Evolutionary conservation across 2,888 invertebrate species (phyloP).

Genomic region (Agapostemon virescens): DNA sequence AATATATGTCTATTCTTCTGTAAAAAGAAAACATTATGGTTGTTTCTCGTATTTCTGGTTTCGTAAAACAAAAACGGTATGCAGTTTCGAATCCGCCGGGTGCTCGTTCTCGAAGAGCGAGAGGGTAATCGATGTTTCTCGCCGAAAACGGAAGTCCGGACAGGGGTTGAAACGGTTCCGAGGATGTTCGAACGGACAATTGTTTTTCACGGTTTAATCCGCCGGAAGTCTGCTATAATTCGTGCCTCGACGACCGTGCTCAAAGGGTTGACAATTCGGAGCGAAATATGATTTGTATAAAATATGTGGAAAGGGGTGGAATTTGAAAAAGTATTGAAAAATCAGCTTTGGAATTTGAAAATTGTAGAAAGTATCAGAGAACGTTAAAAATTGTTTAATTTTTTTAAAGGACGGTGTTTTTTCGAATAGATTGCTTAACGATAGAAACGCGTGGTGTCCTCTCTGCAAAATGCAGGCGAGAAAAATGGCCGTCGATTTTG

Average conservation of each 20-base stretch:
- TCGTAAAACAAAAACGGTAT: too few species aligned
- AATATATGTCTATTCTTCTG: background rate
- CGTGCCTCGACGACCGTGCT: too few species aligned
- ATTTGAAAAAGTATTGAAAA: too few species aligned
- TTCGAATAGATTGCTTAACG: too few species aligned
- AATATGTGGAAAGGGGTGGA: background rate
- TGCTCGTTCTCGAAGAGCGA: background rate
- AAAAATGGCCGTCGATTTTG: background rate
- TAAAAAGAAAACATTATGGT: background rate
- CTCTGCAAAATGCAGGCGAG: background rate
- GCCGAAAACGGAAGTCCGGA: too few species aligned
- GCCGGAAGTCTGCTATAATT: too few species aligned
- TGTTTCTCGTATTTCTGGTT: background rate
- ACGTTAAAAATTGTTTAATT: background rate
- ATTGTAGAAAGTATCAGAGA: background rate
- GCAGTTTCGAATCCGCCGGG: background rate
- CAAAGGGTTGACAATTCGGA: too few species aligned
- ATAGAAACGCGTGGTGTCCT: background rate
- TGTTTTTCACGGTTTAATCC: background rate
- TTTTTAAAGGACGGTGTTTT: too few species aligned
- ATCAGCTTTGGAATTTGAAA: background rate
- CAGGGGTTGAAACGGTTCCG: background rate
- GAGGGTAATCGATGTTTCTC: background rate
- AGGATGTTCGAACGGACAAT: background rate
- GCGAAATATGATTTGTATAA: background rate